Percentiles rank a stretch among this genome's conserved stretches.
Conservation (phyloP, 2,888 invertebrate genomes). For the Dyspetes luteomarginatus region DNA sequence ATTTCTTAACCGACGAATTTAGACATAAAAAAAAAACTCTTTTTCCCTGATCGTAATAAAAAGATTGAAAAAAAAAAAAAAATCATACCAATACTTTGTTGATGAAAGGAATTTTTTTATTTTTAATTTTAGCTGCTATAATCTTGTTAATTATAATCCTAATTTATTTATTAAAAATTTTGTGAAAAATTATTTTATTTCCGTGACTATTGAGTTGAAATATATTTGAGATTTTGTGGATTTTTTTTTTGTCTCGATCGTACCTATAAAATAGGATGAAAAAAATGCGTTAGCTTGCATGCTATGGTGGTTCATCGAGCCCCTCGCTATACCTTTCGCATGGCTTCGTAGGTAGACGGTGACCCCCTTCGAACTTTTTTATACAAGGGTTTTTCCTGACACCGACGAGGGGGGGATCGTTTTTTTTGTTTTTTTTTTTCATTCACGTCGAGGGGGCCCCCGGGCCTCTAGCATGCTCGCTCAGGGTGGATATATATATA, state of each 20-base stretch:
- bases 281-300: background rate
- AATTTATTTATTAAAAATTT: slow-evolving; percentile 61
- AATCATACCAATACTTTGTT: background rate
- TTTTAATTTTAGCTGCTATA: background rate
- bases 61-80: slow-evolving; percentile 10
- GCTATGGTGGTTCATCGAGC: slow-evolving; percentile 63
- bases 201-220: too few relatives aligned
- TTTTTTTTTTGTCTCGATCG: slow-evolving; percentile 38
- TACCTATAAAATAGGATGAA: slow-evolving; percentile 33
- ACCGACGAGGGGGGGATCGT: slow-evolving; percentile 70
- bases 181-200: too few relatives aligned
- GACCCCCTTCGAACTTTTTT: slow-evolving; percentile 81
- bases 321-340: slow-evolving; percentile 71
- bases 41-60: background rate
- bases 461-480: slow-evolving; percentile 71
- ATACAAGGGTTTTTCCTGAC: slow-evolving; percentile 80
- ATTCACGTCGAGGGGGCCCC: slow-evolving; percentile 75
- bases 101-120: background rate
- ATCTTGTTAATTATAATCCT: slow-evolving; percentile 58
- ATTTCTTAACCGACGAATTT: background rate
- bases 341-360: slow-evolving; percentile 74
- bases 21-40: background rate
- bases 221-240: too few relatives aligned
- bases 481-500: slow-evolving; percentile 72
- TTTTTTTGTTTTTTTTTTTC: slow-evolving; percentile 73